These are phyloP conservation scores for Nomia melanderi DNA, from an alignment of 1,140 invertebrate genomes.

Conservation along the genomic window DNA sequence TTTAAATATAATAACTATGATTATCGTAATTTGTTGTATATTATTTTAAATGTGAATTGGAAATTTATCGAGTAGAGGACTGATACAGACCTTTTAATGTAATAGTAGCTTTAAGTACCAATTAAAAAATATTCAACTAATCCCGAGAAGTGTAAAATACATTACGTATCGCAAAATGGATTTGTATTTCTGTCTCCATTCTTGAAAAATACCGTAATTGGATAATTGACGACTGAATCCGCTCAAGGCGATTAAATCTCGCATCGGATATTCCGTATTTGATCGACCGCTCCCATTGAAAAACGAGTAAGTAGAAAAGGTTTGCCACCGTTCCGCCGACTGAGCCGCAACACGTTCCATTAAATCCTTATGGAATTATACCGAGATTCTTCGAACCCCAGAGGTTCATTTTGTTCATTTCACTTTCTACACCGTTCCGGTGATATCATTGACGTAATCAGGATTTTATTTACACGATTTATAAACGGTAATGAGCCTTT, in stretches of 20 bases:
- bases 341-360: background rate
- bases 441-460: background rate
- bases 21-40: too few species aligned
- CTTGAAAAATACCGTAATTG: background rate
- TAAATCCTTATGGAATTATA: slow-evolving; percentile 17
- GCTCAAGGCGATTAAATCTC: slow-evolving; percentile 4
- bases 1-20: too few species aligned
- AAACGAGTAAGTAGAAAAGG: slow-evolving; percentile 32
- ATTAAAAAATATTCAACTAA: too few species aligned
- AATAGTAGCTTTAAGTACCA: too few species aligned
- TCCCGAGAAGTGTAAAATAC: background rate
- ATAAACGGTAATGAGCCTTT: background rate
- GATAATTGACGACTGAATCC: background rate
- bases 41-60: too few species aligned
- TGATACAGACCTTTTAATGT: too few species aligned
- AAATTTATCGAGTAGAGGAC: too few species aligned
- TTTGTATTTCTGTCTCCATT: background rate
- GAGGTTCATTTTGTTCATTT: background rate
- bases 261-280: background rate
- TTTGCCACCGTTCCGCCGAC: slow-evolving; percentile 14
- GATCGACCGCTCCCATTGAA: slow-evolving; percentile 12
- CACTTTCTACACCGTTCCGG: background rate
- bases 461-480: background rate
- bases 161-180: slow-evolving; percentile 2
- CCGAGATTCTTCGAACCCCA: slow-evolving; percentile 4